Conservation (phyloP, 2,113 vertebrate genomes). For the Ptilorrhoa leucosticta region DNA sequence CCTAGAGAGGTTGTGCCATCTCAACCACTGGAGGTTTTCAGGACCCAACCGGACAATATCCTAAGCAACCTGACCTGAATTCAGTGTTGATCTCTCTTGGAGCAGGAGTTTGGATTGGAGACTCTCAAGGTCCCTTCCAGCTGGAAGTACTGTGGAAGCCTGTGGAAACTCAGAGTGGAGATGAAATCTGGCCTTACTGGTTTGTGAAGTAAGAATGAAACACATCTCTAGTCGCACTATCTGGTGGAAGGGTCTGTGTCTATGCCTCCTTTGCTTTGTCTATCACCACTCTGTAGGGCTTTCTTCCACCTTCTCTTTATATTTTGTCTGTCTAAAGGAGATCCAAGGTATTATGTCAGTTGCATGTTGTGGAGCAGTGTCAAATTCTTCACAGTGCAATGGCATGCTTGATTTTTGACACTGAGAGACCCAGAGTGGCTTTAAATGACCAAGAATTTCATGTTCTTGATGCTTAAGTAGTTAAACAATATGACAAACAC, state of each 20-base stretch:
- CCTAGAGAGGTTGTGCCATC: background rate
- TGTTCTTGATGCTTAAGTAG: background rate
- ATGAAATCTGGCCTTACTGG: background rate
- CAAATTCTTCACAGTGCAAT: background rate
- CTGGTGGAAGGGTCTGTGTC: background rate
- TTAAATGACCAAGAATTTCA: background rate
- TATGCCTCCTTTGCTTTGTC: background rate
- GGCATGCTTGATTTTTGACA: background rate
- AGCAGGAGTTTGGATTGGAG: background rate
- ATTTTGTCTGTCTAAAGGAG: background rate
- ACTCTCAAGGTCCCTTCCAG: background rate
- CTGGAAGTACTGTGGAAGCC: background rate
- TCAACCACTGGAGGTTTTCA: background rate
- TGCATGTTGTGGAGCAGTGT: background rate
- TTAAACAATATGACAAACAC: background rate
- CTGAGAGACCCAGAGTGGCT: background rate
- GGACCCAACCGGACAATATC: background rate
- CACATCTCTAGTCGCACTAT: background rate
- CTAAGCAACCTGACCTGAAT: background rate
- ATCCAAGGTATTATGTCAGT: background rate
- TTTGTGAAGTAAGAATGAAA: background rate
- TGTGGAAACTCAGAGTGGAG: background rate
- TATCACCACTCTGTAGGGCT: background rate
- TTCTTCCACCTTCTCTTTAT: background rate
- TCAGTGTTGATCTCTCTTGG: background rate